These are phyloP conservation scores for Microcebus murinus DNA, from an alignment of 2,113 vertebrate species.

Conservation along the genomic window DNA sequence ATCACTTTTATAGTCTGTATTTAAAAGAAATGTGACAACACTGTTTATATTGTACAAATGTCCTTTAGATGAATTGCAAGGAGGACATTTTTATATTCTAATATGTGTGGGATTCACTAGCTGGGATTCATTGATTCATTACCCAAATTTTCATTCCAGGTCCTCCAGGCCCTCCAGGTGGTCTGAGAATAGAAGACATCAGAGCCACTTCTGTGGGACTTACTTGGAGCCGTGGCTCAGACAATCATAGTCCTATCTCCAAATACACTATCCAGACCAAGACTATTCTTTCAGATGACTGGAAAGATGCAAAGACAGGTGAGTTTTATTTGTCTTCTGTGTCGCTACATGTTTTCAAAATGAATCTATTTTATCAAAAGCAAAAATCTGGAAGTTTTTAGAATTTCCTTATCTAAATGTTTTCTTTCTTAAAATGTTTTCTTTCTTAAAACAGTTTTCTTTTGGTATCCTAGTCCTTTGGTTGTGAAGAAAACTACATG, in stretches of 20 bases:
- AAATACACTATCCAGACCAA: constrained; percentile 95
- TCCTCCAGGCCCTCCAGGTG: constrained; percentile 96
- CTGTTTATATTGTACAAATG: background rate
- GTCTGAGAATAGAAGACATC: constrained; percentile 91
- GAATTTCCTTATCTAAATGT: background rate
- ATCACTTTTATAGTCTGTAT: background rate
- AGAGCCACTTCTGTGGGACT: constrained; percentile 90
- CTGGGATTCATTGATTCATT: background rate
- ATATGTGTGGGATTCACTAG: background rate
- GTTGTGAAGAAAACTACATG: background rate
- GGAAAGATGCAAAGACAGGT: constrained; percentile 96
- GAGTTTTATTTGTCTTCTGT: constrained; percentile 57
- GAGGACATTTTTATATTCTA: background rate
- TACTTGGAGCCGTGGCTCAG: constrained; percentile 96
- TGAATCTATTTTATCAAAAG: background rate
- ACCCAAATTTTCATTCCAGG: constrained; percentile 84
- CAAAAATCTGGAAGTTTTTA: background rate
- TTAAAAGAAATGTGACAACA: background rate
- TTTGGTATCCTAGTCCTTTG: background rate
- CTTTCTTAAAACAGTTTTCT: background rate
- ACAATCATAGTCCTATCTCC: constrained; percentile 98
- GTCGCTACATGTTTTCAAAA: background rate
- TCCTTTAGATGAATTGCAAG: background rate
- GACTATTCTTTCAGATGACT: constrained; percentile 89
- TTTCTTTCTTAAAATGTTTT: background rate